Percentiles rank a stretch among this genome's conserved stretches.
These are phyloP conservation scores for Parelbella ahira DNA, from an alignment of 2,888 invertebrate species.

Conservation along the genomic window DNA sequence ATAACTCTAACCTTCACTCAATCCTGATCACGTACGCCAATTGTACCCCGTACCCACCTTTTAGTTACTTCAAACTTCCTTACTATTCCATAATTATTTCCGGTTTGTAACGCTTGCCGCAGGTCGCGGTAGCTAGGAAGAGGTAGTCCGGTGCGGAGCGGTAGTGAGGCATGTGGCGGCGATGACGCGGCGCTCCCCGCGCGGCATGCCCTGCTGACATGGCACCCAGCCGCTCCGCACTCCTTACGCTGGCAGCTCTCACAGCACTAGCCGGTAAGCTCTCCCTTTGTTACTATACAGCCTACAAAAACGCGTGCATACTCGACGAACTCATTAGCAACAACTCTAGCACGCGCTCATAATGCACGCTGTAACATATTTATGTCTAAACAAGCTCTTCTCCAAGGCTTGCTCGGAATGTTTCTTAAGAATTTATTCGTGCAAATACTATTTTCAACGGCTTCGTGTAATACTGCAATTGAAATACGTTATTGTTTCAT, in stretches of 20 bases:
- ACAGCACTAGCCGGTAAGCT: constrained; percentile 68
- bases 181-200: constrained; percentile 61
- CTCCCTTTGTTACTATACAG: constrained; percentile 12
- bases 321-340: constrained; percentile 21
- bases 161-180: constrained; percentile 57
- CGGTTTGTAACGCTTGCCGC: no score
- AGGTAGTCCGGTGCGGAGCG: constrained; percentile 33
- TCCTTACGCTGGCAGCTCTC: constrained; percentile 73
- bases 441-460: no score
- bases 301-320: constrained; percentile 15
- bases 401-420: constrained; percentile 9
- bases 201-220: constrained; percentile 77
- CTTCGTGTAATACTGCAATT: no score
- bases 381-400: constrained; percentile 19
- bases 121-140: constrained; percentile 37
- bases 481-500: no score
- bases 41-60: no score
- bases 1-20: no score
- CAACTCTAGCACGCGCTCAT: constrained; percentile 13
- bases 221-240: constrained; percentile 76
- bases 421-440: constrained; percentile 5
- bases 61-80: no score
- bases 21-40: no score
- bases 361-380: constrained; percentile 22
- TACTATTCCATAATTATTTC: no score